Percentiles rank a stretch among this genome's conserved stretches.
phyloP scores from a whole-genome alignment of 2,888 invertebrate species.

The Seira musarum region DNA sequence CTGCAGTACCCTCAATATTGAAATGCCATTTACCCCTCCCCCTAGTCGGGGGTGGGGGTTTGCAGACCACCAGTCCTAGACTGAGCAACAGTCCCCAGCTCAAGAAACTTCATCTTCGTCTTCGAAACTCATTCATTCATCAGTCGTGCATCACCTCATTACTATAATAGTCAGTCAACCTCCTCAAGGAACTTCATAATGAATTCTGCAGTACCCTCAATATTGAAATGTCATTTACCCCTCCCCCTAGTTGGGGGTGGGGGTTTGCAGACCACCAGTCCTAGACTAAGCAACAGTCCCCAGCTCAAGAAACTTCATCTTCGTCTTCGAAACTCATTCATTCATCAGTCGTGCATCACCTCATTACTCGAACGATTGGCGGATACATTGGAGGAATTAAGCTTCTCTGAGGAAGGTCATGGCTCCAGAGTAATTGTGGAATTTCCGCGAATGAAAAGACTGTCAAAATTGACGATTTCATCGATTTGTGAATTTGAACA shows the following conservation, averaged over 20 bases:
- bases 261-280: conserved; percentile 9
- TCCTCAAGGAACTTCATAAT: neutral
- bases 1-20: neutral
- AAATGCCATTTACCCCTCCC: conserved; percentile 53
- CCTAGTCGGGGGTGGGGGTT: conserved; percentile 27
- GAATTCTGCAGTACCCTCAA: neutral
- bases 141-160: conserved; percentile 48
- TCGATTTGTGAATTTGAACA: conserved; percentile 60
- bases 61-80: conserved; percentile 24
- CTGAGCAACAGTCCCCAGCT: conserved; percentile 52
- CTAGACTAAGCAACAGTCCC: conserved; percentile 50
- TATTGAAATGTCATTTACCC: conserved; percentile 48
- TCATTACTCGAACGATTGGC: conserved; percentile 54
- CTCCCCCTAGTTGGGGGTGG: conserved; percentile 38
- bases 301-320: conserved; percentile 55
- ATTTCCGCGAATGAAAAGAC: conserved; percentile 50
- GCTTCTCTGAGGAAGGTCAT: conserved; percentile 53
- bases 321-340: conserved; percentile 54
- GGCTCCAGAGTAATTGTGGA: conserved; percentile 46
- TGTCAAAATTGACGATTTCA: conserved; percentile 52
- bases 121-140: conserved; percentile 55
- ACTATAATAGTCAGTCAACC: no score
- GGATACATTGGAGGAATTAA: conserved; percentile 42
- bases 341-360: conserved; percentile 49
- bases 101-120: conserved; percentile 53